Evolutionary conservation across 2,797 vertebrate genomes (phyloP).

Genomic region (Protonibea diacanthus): DNA sequence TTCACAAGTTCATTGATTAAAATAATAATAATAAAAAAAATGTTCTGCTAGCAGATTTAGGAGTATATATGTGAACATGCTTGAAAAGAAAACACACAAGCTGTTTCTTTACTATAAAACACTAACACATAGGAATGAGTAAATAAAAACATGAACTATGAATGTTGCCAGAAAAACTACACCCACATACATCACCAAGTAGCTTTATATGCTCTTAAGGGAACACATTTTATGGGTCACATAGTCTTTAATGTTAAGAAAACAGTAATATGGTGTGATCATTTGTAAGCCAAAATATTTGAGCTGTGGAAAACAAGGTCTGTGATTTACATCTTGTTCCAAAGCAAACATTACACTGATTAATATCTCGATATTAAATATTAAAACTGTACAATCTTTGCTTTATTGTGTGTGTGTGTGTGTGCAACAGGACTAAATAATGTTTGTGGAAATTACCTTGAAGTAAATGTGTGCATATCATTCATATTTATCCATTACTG

Average conservation of each 20-base stretch:
- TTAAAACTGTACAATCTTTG: background rate
- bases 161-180: background rate
- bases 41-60: background rate
- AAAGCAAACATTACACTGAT: slow-evolving; percentile 1
- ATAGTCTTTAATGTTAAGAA: background rate
- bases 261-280: background rate
- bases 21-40: slow-evolving; percentile 1
- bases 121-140: background rate
- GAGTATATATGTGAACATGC: background rate
- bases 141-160: background rate
- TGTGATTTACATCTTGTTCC: background rate
- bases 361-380: background rate
- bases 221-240: background rate
- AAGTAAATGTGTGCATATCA: background rate
- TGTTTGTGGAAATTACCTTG: background rate
- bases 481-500: background rate
- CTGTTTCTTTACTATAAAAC: background rate
- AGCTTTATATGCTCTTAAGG: background rate
- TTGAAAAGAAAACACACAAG: background rate
- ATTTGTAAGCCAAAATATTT: background rate
- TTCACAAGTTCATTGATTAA: background rate
- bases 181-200: background rate
- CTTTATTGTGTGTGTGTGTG: background rate
- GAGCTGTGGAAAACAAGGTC: background rate
- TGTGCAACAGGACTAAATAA: background rate